A percentile compares a stretch with the other conserved stretches of the same genome.
These are phyloP conservation scores for Vesta saturnalis DNA, from an alignment of 2,888 invertebrate genomes.

Conservation along the genomic window DNA sequence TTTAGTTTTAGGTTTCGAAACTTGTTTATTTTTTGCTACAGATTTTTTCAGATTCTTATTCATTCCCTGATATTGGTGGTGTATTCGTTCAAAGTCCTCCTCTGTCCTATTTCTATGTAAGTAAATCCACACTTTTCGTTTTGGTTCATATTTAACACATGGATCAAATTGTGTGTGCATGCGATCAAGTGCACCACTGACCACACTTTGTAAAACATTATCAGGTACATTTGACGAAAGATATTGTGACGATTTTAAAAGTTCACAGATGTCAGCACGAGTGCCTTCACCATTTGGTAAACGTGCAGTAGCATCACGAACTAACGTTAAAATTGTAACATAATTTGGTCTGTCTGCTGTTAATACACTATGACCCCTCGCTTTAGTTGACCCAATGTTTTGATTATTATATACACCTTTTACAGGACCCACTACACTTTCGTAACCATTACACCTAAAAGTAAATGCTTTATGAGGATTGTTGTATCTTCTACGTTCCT, in stretches of 20 bases:
- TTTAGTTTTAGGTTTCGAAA: conserved; percentile 62
- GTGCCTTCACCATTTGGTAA: conserved; percentile 96
- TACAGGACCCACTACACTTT: conserved; percentile 61
- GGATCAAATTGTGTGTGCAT: conserved; percentile 92
- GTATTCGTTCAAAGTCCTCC: conserved; percentile 72
- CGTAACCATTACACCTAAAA: conserved; percentile 70
- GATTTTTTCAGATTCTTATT: conserved; percentile 67
- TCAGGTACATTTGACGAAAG: conserved; percentile 67
- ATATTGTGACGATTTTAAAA: conserved; percentile 76
- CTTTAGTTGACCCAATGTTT: conserved; percentile 67
- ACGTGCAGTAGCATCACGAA: conserved; percentile 93
- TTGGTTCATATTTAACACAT: conserved; percentile 91
- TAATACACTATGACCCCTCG: conserved; percentile 86
- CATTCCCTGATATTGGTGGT: conserved; percentile 73
- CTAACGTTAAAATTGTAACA: conserved; percentile 89
- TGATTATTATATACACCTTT: conserved; percentile 80
- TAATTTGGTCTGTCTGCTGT: conserved; percentile 86
- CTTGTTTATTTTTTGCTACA: conserved; percentile 52
- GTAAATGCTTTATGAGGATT: conserved; percentile 93
- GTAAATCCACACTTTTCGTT: conserved; percentile 95
- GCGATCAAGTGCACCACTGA: conserved; percentile 90
- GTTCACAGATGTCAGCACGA: conserved; percentile 87
- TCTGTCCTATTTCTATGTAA: conserved; percentile 75
- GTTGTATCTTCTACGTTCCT: conserved; percentile 86
- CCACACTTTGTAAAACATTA: conserved; percentile 80